phyloP scores from a whole-genome alignment of 1,140 invertebrate genomes.

The Drosophila chauvacae region DNA sequence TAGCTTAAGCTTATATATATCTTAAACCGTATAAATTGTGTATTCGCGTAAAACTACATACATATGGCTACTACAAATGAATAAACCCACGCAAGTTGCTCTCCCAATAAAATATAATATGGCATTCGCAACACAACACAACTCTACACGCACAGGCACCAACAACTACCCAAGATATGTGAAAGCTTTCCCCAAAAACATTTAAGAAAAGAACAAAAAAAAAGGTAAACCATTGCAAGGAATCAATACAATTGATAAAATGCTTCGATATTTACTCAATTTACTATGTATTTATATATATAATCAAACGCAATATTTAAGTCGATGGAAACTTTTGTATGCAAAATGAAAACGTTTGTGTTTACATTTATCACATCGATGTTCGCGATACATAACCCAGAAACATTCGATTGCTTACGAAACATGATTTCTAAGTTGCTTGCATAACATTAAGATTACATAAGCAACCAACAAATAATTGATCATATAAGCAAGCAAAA shows the following conservation, averaged over 20 bases:
- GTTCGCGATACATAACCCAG: constrained; percentile 31
- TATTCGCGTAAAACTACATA: constrained; percentile 61
- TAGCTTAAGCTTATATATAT: constrained; percentile 71
- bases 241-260: constrained; percentile 77
- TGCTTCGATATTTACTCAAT: constrained; percentile 78
- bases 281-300: constrained; percentile 68
- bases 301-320: constrained; percentile 74
- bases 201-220: constrained; percentile 29
- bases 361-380: constrained; percentile 41
- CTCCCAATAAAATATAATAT: constrained; percentile 22
- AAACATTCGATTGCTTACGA: constrained; percentile 35
- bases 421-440: constrained; percentile 53
- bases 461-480: constrained; percentile 55
- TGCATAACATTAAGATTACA: constrained; percentile 67
- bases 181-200: constrained; percentile 45
- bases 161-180: constrained; percentile 30
- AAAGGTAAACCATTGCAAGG: constrained; percentile 39
- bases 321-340: constrained; percentile 56
- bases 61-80: constrained; percentile 53
- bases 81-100: constrained; percentile 43
- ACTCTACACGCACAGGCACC: constrained; percentile 25
- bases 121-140: constrained; percentile 22
- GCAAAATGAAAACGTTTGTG: constrained; percentile 9
- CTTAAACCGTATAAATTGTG: constrained; percentile 61
- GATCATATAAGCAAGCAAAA: constrained; percentile 53